Evolutionary conservation across 53 echinoderm and acorn worm species (phyloP).

Genomic region (Patiria pectinifera): DNA sequence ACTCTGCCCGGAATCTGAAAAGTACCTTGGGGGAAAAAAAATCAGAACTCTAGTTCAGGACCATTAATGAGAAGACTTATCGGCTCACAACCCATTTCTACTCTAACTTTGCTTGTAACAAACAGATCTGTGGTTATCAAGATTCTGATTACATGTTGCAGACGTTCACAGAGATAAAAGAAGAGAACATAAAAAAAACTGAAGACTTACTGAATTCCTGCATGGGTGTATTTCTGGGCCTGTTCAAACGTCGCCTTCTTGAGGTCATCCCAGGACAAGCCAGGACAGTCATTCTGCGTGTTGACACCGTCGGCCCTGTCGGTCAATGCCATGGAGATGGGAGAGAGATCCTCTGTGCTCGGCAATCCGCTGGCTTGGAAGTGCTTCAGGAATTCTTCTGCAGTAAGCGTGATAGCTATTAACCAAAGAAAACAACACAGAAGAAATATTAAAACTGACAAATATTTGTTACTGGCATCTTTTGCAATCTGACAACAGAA

Average conservation of each 20-base stretch:
- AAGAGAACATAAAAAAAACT: background rate
- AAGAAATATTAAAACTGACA: background rate
- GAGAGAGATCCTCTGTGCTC: conserved; percentile 60
- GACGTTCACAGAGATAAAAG: background rate
- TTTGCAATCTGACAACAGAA: background rate
- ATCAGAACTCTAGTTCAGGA: background rate
- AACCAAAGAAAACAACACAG: background rate
- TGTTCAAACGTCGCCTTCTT: conserved; percentile 52
- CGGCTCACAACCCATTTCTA: background rate
- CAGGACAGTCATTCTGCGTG: background rate
- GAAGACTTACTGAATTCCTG: conserved; percentile 49
- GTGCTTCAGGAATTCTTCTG: conserved; percentile 83
- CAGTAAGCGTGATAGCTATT: conserved; percentile 82
- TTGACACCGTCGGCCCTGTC: background rate
- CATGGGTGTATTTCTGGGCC: conserved; percentile 43
- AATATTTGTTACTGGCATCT: background rate
- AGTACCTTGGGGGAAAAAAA: conserved; percentile 63
- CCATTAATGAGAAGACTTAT: background rate
- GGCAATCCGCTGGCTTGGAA: conserved; percentile 78
- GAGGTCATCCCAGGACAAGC: conserved; percentile 29
- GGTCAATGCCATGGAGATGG: conserved; percentile 20
- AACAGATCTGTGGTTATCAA: background rate
- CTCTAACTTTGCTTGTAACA: background rate
- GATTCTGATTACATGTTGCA: background rate
- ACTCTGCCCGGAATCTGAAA: conserved; percentile 65